Conservation (phyloP, 2,797 vertebrate genomes). For the Notolepis coatsorum region DNA sequence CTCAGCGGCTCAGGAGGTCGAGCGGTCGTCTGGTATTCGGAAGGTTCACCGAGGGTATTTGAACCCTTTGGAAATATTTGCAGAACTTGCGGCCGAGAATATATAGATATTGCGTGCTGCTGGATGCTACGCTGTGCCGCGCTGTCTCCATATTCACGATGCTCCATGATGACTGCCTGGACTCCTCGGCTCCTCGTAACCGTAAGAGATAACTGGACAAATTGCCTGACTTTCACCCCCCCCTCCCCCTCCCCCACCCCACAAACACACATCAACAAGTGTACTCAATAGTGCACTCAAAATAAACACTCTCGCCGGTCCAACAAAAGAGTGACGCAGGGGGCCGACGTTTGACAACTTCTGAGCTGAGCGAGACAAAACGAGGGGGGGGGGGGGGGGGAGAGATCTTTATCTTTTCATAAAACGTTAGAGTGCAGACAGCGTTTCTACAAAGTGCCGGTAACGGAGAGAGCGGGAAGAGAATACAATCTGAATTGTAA, state of each 20-base stretch:
- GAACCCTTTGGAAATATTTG: too few species aligned
- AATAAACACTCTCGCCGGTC: slow-evolving; percentile 62
- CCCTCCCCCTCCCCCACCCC: too few species aligned
- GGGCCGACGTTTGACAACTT: slow-evolving; percentile 71
- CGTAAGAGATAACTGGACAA: slow-evolving; percentile 60
- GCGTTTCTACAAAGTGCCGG: slow-evolving; percentile 81
- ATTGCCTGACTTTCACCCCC: slow-evolving; percentile 46
- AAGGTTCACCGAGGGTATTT: too few species aligned
- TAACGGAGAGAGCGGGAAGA: too few species aligned
- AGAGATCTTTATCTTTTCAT: slow-evolving; percentile 84
- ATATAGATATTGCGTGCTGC: too few species aligned
- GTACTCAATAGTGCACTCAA: slow-evolving; percentile 70
- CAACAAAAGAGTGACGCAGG: slow-evolving; percentile 70
- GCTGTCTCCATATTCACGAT: too few species aligned
- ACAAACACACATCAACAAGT: slow-evolving; percentile 66
- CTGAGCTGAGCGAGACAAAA: slow-evolving; percentile 72
- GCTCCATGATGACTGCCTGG: too few species aligned
- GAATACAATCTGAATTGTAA: slow-evolving; percentile 82
- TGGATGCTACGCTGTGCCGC: too few species aligned
- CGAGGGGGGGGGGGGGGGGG: too few species aligned
- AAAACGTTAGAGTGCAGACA: slow-evolving; percentile 78
- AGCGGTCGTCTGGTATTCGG: too few species aligned
- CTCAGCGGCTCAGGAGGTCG: too few species aligned
- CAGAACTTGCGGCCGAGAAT: too few species aligned
- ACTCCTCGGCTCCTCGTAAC: slow-evolving; percentile 1